A percentile compares a stretch with the other conserved stretches of the same genome.
Evolutionary conservation across 2,113 vertebrate species (phyloP).

Genomic region (Machaerirhynchus nigripectus): DNA sequence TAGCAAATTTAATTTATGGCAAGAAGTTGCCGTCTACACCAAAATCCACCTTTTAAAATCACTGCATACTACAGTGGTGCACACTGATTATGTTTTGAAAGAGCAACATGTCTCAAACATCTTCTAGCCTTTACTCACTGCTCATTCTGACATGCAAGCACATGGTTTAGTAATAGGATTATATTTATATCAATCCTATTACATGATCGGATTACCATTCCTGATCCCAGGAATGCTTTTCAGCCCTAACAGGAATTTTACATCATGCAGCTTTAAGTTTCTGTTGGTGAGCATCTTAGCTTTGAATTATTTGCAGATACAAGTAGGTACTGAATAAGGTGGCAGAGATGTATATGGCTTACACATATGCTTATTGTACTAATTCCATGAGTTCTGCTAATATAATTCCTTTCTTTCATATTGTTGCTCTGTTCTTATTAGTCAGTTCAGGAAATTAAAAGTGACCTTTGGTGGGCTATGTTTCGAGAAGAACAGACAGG

Average conservation of each 20-base stretch:
- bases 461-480: neutral
- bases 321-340: neutral
- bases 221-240: conserved; percentile 1
- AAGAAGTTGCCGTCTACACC: neutral
- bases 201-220: conserved; percentile 10
- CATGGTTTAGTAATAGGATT: conserved; percentile 28
- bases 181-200: conserved; percentile 48
- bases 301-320: neutral
- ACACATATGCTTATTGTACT: neutral
- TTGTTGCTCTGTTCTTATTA: neutral
- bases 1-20: neutral
- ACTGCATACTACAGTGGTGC: neutral
- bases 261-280: neutral
- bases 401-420: neutral
- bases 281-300: neutral
- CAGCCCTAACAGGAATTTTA: neutral
- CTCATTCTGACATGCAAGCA: neutral
- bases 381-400: neutral
- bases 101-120: neutral
- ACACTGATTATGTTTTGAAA: neutral
- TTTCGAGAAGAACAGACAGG: neutral
- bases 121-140: neutral
- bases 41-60: neutral
- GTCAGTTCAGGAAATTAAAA: neutral
- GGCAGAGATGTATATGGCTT: neutral